Percentiles rank a stretch among this genome's conserved stretches.
Evolutionary conservation across 2,888 invertebrate species (phyloP).

Genomic region (Trimorus sp.): DNA sequence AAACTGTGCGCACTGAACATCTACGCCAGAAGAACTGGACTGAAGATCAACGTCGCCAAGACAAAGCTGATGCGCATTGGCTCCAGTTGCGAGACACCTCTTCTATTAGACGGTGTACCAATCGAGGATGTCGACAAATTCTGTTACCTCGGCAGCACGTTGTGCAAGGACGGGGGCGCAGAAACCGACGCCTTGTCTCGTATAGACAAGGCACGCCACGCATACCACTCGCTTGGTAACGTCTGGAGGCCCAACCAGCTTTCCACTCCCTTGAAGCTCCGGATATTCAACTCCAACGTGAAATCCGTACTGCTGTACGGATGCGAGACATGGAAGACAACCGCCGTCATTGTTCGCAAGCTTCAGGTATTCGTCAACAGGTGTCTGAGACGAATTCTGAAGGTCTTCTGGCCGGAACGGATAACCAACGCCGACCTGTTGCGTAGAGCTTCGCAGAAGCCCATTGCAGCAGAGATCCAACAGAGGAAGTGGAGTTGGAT

Average conservation of each 20-base stretch:
- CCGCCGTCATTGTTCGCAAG: conserved; percentile 5
- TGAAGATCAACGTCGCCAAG: conserved; percentile 17
- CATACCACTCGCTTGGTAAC: conserved; percentile 27
- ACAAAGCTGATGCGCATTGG: conserved; percentile 30
- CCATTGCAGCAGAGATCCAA: conserved; percentile 7
- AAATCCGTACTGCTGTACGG: conserved; percentile 37
- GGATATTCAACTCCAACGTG: conserved; percentile 31
- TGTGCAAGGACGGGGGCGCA: conserved; percentile 31
- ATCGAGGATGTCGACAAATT: conserved; percentile 27
- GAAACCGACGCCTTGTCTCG: conserved; percentile 13
- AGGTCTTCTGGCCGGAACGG: conserved; percentile 35
- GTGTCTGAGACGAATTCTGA: conserved; percentile 26
- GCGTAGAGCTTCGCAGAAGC: conserved; percentile 6
- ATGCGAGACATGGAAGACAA: conserved; percentile 29
- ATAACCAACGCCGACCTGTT: conserved; percentile 19
- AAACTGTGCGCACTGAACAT: conserved; percentile 3
- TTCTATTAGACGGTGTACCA: conserved; percentile 1
- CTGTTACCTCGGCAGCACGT: conserved; percentile 27
- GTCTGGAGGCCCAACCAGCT: no score
- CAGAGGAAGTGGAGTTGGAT: conserved; percentile 30
- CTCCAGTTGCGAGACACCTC: background rate
- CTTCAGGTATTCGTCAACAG: conserved; percentile 15
- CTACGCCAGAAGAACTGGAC: conserved; percentile 16
- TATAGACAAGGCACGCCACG: conserved; percentile 16
- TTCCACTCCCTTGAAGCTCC: conserved; percentile 16